These are phyloP conservation scores for Rhynchophorus ferrugineus DNA, from an alignment of 1,140 invertebrate genomes.

Conservation along the genomic window DNA sequence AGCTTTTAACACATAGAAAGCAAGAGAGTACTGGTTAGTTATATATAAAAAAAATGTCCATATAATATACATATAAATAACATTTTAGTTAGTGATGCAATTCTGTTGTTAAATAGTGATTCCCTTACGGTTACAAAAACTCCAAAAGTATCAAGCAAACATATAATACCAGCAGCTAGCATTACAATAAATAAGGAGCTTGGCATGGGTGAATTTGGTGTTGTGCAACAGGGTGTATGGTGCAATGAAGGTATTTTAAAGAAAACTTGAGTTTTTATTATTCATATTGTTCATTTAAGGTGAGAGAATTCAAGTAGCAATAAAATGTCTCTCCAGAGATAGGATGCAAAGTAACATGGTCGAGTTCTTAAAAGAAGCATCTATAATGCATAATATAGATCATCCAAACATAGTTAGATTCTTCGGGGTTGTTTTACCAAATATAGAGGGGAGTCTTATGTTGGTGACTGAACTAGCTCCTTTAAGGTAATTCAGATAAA, in stretches of 20 bases:
- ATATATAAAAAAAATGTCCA: constrained; percentile 1
- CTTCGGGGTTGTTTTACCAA: constrained; percentile 94
- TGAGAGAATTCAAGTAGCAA: constrained; percentile 79
- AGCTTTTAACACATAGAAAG: constrained; percentile 54
- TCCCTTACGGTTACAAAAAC: constrained; percentile 30
- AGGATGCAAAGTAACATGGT: constrained; percentile 92
- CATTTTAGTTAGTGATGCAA: constrained; percentile 31
- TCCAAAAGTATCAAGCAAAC: constrained; percentile 72
- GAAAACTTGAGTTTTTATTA: constrained; percentile 17
- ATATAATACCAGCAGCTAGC: constrained; percentile 90
- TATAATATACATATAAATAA: no score
- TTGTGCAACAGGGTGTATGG: constrained; percentile 97
- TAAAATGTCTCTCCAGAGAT: constrained; percentile 91
- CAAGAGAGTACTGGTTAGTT: constrained; percentile 44
- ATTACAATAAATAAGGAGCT: constrained; percentile 92
- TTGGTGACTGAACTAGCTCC: constrained; percentile 94
- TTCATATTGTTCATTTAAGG: constrained; percentile 40
- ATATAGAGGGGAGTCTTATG: constrained; percentile 78
- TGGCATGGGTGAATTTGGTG: constrained; percentile 93
- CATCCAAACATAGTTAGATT: constrained; percentile 93
- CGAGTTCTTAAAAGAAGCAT: constrained; percentile 96
- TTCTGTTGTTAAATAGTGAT: constrained; percentile 28
- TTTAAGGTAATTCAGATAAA: constrained; percentile 11
- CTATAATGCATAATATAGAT: constrained; percentile 95
- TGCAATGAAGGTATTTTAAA: constrained; percentile 84